Evolutionary conservation across 2,888 invertebrate genomes (phyloP).

Genomic region (Conus canariensis): DNA sequence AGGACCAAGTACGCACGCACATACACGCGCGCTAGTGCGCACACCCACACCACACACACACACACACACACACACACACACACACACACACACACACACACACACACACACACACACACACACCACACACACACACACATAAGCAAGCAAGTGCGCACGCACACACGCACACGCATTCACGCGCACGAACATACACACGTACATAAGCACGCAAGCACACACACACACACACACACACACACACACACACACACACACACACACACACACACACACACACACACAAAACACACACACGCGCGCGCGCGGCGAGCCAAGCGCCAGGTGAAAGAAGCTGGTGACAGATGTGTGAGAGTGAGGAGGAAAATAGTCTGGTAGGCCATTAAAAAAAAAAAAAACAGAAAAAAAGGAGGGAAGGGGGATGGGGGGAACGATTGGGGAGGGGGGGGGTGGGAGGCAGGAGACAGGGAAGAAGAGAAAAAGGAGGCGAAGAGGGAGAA

Average conservation of each 20-base stretch:
- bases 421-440: too few species aligned
- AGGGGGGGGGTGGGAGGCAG: too few species aligned
- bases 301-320: background rate
- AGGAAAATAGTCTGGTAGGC: background rate
- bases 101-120: background rate
- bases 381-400: too few species aligned
- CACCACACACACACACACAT: constrained; percentile 7
- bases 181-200: too few species aligned
- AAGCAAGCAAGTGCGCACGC: background rate
- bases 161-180: constrained; percentile 10
- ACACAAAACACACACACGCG: background rate
- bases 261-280: too few species aligned
- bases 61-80: background rate
- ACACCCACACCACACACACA: background rate
- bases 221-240: background rate
- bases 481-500: background rate
- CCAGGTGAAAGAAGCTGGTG: background rate
- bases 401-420: too few species aligned
- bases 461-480: too few species aligned
- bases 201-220: background rate
- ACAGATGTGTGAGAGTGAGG: background rate
- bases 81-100: too few species aligned
- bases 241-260: too few species aligned
- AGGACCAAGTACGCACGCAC: background rate
- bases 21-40: too few species aligned